These are phyloP conservation scores for Hirtodrosophila histrioides DNA, from an alignment of 2,888 invertebrate genomes.

Conservation along the genomic window DNA sequence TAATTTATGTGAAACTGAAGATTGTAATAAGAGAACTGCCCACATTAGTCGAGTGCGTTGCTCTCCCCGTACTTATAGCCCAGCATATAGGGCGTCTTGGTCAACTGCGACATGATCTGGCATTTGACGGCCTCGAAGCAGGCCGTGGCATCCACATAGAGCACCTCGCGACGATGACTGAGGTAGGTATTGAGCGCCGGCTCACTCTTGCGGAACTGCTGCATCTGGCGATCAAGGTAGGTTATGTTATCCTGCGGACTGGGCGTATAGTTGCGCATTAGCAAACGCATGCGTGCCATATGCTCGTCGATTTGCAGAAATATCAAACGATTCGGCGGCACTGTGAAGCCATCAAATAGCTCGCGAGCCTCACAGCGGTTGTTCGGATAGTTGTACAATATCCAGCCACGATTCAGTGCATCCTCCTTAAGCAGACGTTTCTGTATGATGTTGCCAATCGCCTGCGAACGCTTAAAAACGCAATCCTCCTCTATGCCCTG, in stretches of 20 bases:
- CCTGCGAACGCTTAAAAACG: conserved; percentile 59
- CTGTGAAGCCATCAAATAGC: conserved; percentile 85
- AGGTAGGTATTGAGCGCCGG: conserved; percentile 69
- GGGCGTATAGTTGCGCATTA: conserved; percentile 57
- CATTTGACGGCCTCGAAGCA: conserved; percentile 67
- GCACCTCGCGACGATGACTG: conserved; percentile 67
- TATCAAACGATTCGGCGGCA: conserved; percentile 86
- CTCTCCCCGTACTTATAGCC: conserved; percentile 71
- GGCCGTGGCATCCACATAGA: conserved; percentile 67
- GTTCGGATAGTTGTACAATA: conserved; percentile 86
- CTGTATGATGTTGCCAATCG: conserved; percentile 71
- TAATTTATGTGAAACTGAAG: conserved; percentile 41
- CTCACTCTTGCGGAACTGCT: conserved; percentile 68
- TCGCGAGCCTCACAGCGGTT: conserved; percentile 85
- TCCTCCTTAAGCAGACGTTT: conserved; percentile 83
- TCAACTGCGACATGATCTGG: conserved; percentile 62
- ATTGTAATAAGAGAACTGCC: conserved; percentile 36
- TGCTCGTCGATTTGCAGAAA: conserved; percentile 76
- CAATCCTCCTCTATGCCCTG: conserved; percentile 56
- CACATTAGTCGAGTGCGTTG: conserved; percentile 27
- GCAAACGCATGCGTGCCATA: conserved; percentile 68
- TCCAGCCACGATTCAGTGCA: conserved; percentile 86
- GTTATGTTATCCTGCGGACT: conserved; percentile 62
- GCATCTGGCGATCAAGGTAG: conserved; percentile 75
- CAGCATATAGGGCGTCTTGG: conserved; percentile 71